Evolutionary conservation across 35 echinoderm and acorn worm species (phyloP), one percentile per base, ranked within the genome.

Genomic region (Apostichopus parvimensis): DNA sequence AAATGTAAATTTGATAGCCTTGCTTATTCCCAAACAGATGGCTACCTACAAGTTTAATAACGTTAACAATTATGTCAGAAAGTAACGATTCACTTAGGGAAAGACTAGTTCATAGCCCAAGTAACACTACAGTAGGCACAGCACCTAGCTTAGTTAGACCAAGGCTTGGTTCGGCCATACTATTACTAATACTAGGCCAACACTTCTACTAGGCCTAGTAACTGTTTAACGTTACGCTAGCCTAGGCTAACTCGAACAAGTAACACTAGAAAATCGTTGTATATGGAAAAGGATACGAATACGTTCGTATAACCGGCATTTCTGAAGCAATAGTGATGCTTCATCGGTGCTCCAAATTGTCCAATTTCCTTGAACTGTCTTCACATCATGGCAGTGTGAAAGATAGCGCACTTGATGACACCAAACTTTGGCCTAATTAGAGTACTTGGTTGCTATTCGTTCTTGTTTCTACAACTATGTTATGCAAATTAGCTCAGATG

Each of bases 401-500:
- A 45, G 34, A 45, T 45, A 45, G 34, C 34, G 34, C 34, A 45
- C n/a, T 82, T 53, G n/a, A 82, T 56, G 24, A 14, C 79, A 82
- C 64, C 11, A 9, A 68, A 11, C 14, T 45, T 22, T 79, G 21
- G 21, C 28, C 28, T 45, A 45, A 22, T 79, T 8, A 20, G 5
- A 8, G 10, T 45, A 45, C 34, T 11, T 82, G 53, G 79, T 82
- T 82, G 79, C 79, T 82, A 82, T 82, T 82, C 79, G 79, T 53
- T 82, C 79, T 45, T 82, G 79, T 82, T 82, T 82, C 79, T 82
- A 82, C 79, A 82, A 82, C 79, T 82, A 82, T 82, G 79, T 82
- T 82, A 82, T 82, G 79, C 79, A 82, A 82, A 82, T 82, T 17
- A 79, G 20, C 77, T 45, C 5, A 82, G 52, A 45, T 82, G 52